phyloP scores from a whole-genome alignment of 2,113 vertebrate genomes.

The Myrmecobius fasciatus region DNA sequence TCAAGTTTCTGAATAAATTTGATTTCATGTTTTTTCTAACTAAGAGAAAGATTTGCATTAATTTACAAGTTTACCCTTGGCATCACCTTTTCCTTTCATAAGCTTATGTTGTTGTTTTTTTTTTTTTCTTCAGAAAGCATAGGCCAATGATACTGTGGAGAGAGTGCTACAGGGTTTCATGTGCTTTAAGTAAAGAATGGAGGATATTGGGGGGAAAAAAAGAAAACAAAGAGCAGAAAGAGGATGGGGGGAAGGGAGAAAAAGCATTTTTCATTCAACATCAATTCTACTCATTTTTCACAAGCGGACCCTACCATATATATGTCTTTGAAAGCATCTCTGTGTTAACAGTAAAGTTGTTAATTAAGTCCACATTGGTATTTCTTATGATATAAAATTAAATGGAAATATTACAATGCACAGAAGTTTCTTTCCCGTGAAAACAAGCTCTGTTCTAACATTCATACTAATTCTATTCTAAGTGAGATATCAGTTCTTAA shows the following conservation, averaged over 20 bases:
- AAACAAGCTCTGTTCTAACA: not conserved
- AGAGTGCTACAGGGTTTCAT: slow-evolving; percentile 25
- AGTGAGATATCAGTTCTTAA: not conserved
- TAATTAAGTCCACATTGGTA: not conserved
- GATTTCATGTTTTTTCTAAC: not conserved
- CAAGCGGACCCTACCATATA: not conserved
- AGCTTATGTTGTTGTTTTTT: not conserved
- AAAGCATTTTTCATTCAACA: slow-evolving; percentile 13
- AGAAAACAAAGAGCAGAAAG: not conserved
- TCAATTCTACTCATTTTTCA: not conserved
- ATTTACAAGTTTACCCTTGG: not conserved
- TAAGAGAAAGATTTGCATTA: slow-evolving; percentile 13
- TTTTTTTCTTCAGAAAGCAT: not conserved
- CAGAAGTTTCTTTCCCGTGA: not conserved
- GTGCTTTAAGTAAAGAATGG: not conserved
- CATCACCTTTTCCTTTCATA: slow-evolving; percentile 32
- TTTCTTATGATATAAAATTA: not conserved
- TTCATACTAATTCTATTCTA: not conserved
- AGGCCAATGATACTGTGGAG: not conserved
- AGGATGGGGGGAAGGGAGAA: not conserved
- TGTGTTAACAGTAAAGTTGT: not conserved
- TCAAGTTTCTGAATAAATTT: slow-evolving; percentile 35
- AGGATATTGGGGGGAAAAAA: not conserved
- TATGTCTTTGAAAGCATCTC: not conserved
- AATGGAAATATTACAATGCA: not conserved